Evolutionary conservation across 1,140 invertebrate species (phyloP), one percentile per base, ranked within the genome.

Genomic region (Drosophila burlai): DNA sequence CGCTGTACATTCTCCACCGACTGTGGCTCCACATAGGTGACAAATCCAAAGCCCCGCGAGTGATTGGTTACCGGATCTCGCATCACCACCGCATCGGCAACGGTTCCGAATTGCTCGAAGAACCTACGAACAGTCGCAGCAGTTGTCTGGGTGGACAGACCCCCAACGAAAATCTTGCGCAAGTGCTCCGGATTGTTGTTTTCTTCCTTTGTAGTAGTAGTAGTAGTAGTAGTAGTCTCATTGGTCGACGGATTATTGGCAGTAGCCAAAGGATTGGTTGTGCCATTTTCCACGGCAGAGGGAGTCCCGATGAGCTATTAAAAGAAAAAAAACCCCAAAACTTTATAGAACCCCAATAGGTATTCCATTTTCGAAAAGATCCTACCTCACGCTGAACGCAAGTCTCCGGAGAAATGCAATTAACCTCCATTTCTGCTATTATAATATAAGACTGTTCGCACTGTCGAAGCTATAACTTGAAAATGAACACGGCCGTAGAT

Each of bases 101-200:
- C 64, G 11, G 45, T 18, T 1, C 86, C 86, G 26, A 87, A 91
- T 45, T 91, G 52, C 0, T 45, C 43, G 3, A 91, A 91, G 26
- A 75, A 87, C 9, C 66, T 31, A 4, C 72, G 69, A 21, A 91
- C 40, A 9, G 66, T 69, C 0, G 69, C 80, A 24, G 58, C 60
- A 3, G 80, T 78, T 1, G 86, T 83, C 29, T 78, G 60, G 36
- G 57, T 68, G 21, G 82, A 75, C 15, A 91, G 21, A 1, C 86
- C 86, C 2, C 86, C 86, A 31, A 91, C 67, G 26, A 91, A 91
- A n/a, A 91, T 87, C 47, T 91, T 91, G 34, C 83, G 87, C 76
- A 90, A 79, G 31, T 91, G 80, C 46, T 91, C 86, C 31, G 57
- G 55, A 7, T 11, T 57, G 5, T 68, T 66, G 5, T 68, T 66